Conservation (phyloP, 2,888 invertebrate genomes). For the Mythimna vitellina region DNA sequence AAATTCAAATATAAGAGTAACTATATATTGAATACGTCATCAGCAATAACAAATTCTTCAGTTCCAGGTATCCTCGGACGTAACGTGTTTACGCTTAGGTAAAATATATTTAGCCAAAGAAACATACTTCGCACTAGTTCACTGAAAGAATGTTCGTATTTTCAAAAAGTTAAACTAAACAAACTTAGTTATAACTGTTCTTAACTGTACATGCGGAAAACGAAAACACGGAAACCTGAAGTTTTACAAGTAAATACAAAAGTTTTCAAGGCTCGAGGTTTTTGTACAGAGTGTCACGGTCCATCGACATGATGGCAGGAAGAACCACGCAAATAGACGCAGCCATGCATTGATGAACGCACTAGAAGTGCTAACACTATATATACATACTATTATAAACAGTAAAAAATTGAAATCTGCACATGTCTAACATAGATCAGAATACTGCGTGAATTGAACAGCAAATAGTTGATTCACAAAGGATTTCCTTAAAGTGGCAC, state of each 20-base stretch:
- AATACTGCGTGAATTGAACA: not conserved
- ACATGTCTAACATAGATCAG: slow-evolving; percentile 6
- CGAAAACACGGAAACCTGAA: slow-evolving; percentile 56
- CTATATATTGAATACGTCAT: slow-evolving; percentile 6
- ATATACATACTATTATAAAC: not conserved
- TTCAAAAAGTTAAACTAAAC: slow-evolving; percentile 1
- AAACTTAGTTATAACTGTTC: slow-evolving; percentile 5
- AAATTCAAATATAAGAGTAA: slow-evolving; percentile 1
- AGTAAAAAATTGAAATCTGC: slow-evolving; percentile 7
- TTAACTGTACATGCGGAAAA: slow-evolving; percentile 56
- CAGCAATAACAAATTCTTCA: not conserved
- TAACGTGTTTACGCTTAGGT: slow-evolving; percentile 6
- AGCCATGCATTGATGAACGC: slow-evolving; percentile 46
- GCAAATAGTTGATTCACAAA: slow-evolving; percentile 28
- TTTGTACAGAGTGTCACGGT: slow-evolving; percentile 59
- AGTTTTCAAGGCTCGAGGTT: slow-evolving; percentile 62
- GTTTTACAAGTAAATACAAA: slow-evolving; percentile 51
- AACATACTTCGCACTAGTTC: slow-evolving; percentile 8
- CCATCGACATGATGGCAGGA: slow-evolving; percentile 45
- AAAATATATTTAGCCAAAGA: slow-evolving; percentile 10
- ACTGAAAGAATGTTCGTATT: slow-evolving; percentile 8
- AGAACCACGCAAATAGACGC: slow-evolving; percentile 60
- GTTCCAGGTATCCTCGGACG: slow-evolving; percentile 6
- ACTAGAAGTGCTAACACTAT: slow-evolving; percentile 21
- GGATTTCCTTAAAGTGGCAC: slow-evolving; percentile 26